These are phyloP conservation scores for Bettongia penicillata DNA, from an alignment of 2,113 vertebrate species.

Conservation along the genomic window DNA sequence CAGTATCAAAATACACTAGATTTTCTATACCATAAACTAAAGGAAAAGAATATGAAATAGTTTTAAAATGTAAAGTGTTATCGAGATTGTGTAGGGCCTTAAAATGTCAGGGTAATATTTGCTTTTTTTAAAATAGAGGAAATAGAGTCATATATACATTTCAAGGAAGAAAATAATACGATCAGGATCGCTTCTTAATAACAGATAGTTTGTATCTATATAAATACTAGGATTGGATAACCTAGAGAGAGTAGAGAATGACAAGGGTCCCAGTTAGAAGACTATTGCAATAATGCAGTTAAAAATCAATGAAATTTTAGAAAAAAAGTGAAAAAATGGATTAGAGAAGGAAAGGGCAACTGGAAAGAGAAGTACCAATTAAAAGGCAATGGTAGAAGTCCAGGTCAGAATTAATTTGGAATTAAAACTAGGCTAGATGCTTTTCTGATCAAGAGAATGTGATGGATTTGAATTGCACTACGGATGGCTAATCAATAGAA, in stretches of 20 bases:
- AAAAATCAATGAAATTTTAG: neutral
- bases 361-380: neutral
- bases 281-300: neutral
- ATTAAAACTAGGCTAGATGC: neutral
- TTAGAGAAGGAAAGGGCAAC: neutral
- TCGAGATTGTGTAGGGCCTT: neutral
- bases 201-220: neutral
- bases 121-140: neutral
- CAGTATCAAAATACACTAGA: neutral
- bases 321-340: neutral
- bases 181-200: neutral
- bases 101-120: neutral
- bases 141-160: neutral
- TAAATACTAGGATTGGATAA: neutral
- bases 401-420: neutral
- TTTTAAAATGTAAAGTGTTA: neutral
- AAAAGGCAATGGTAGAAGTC: neutral
- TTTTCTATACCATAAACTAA: neutral
- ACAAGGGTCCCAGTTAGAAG: neutral
- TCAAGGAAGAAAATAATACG: too few relatives aligned
- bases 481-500: neutral
- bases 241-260: neutral
- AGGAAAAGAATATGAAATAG: neutral
- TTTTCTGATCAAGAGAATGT: neutral
- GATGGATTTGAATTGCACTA: neutral